Evolutionary conservation across 2,888 invertebrate genomes (phyloP).

Genomic region (Cheilosia urbana): DNA sequence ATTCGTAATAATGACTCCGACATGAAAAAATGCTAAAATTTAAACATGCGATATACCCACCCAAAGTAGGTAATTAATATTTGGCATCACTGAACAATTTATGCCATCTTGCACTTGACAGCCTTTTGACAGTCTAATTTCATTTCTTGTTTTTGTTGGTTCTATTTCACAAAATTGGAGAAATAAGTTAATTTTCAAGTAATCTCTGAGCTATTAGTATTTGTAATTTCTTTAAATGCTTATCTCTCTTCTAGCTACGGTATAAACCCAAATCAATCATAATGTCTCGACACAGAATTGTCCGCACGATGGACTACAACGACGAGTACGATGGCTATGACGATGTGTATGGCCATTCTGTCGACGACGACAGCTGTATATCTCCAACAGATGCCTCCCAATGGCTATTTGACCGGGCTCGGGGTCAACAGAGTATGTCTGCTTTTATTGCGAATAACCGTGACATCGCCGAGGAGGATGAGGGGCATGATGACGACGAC

Average conservation of each 20-base stretch:
- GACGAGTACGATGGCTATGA: slow-evolving; percentile 96
- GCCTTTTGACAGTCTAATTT: slow-evolving; percentile 34
- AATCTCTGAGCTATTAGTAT: background rate
- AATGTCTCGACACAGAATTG: slow-evolving; percentile 95
- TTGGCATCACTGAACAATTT: slow-evolving; percentile 46
- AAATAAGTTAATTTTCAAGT: slow-evolving; percentile 34
- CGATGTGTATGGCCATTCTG: slow-evolving; percentile 94
- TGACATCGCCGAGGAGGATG: slow-evolving; percentile 89
- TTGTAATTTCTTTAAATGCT: background rate
- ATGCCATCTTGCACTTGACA: background rate
- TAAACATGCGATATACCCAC: no score
- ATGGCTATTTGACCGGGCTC: slow-evolving; percentile 93
- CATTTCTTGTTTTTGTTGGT: slow-evolving; percentile 54
- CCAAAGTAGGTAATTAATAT: background rate
- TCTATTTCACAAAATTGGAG: slow-evolving; percentile 40
- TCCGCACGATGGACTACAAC: slow-evolving; percentile 92
- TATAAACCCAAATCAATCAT: slow-evolving; percentile 76
- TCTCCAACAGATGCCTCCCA: slow-evolving; percentile 94
- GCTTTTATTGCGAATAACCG: slow-evolving; percentile 89
- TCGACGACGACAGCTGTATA: slow-evolving; percentile 95
- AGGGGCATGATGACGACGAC: slow-evolving; percentile 86
- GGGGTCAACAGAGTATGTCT: slow-evolving; percentile 89
- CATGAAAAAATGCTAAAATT: no score
- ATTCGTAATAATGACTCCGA: no score
- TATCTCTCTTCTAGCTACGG: background rate